phyloP scores from a whole-genome alignment of 2,888 invertebrate genomes.

The Cremastinae sp. region DNA sequence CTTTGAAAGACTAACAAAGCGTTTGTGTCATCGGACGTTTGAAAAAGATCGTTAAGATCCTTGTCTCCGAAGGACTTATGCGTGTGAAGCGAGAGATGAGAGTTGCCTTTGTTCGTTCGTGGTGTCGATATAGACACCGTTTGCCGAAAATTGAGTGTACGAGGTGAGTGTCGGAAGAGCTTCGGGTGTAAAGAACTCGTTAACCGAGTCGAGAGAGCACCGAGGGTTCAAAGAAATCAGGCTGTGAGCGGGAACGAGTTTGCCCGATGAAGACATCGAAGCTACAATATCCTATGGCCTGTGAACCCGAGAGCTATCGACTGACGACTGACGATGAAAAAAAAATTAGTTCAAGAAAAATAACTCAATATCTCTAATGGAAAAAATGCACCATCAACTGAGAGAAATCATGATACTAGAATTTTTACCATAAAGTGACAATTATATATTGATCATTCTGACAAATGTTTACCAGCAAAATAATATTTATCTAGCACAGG shows the following conservation, averaged over 20 bases:
- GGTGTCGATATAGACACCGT: slow-evolving; percentile 68
- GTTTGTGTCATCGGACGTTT: slow-evolving; percentile 57
- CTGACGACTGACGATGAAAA: slow-evolving; percentile 10
- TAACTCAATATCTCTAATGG: too few relatives aligned
- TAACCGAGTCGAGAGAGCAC: slow-evolving; percentile 33
- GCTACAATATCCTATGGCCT: slow-evolving; percentile 26
- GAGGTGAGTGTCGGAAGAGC: slow-evolving; percentile 29
- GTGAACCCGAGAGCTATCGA: slow-evolving; percentile 14
- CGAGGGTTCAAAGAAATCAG: slow-evolving; percentile 25
- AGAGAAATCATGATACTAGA: too few relatives aligned
- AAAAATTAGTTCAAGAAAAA: not conserved
- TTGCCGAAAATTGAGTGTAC: slow-evolving; percentile 37
- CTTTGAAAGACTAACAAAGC: slow-evolving; percentile 64
- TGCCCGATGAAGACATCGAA: slow-evolving; percentile 51
- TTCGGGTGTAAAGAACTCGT: slow-evolving; percentile 41
- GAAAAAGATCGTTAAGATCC: slow-evolving; percentile 72
- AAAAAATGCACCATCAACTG: too few relatives aligned
- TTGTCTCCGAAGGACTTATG: slow-evolving; percentile 66
- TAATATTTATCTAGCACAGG: too few relatives aligned
- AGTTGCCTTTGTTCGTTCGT: slow-evolving; percentile 62
- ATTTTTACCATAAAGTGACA: too few relatives aligned
- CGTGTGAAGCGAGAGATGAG: slow-evolving; percentile 36
- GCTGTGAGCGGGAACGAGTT: slow-evolving; percentile 18
- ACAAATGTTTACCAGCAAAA: too few relatives aligned
- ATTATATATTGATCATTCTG: too few relatives aligned